phyloP scores from a whole-genome alignment of 2,888 invertebrate genomes.

The Augochlorella aurata region DNA sequence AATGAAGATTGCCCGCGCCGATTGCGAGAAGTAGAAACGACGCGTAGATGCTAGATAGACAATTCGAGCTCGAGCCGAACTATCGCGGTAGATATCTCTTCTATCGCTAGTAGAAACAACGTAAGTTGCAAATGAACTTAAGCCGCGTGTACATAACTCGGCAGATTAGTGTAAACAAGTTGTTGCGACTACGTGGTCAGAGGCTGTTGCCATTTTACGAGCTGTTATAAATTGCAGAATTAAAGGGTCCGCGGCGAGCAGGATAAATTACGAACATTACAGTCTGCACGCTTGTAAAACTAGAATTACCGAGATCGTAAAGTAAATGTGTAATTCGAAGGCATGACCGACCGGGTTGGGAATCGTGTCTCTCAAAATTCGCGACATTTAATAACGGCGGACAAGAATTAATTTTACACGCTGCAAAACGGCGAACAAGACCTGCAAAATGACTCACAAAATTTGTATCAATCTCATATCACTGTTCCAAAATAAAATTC shows the following conservation, averaged over 20 bases:
- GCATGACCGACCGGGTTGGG: background rate
- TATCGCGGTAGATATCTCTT: background rate
- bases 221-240: conserved; percentile 42
- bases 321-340: conserved; percentile 1
- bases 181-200: conserved; percentile 24
- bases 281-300: conserved; percentile 11
- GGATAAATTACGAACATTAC: conserved; percentile 12
- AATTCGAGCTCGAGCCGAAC: background rate
- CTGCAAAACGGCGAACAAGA: too few species aligned
- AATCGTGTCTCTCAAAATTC: background rate
- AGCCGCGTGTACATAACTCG: background rate
- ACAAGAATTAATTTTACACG: too few species aligned
- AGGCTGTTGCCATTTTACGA: conserved; percentile 43
- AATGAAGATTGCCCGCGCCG: too few species aligned
- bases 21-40: too few species aligned
- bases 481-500: too few species aligned
- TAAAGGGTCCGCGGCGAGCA: conserved; percentile 25
- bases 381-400: background rate
- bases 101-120: background rate
- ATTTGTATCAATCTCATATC: too few species aligned
- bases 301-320: conserved; percentile 6
- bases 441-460: too few species aligned
- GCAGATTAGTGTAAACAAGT: background rate
- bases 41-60: background rate
- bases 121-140: background rate